Evolutionary conservation across 2,797 vertebrate species (phyloP).

Genomic region (Mus minutoides): DNA sequence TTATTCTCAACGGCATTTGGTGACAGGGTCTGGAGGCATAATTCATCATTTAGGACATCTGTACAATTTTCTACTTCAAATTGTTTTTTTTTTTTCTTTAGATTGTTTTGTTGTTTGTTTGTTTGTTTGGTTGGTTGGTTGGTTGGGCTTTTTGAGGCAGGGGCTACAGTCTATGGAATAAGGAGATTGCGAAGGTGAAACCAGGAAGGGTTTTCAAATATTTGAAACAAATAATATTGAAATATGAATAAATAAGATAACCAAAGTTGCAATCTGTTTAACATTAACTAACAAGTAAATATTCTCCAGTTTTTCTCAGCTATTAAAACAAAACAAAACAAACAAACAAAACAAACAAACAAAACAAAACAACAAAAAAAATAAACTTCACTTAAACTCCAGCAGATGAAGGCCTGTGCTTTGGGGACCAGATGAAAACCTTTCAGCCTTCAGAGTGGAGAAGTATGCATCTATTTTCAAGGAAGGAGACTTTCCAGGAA

Average conservation of each 20-base stretch:
- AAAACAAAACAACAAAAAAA: neutral
- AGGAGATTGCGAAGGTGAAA: neutral
- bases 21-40: neutral
- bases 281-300: too few species aligned
- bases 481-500: slow-evolving; percentile 59
- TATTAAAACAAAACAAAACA: neutral
- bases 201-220: neutral
- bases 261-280: slow-evolving; percentile 50
- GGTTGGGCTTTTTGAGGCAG: neutral
- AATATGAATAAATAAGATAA: neutral
- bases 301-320: too few species aligned
- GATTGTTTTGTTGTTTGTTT: neutral
- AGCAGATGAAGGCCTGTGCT: slow-evolving; percentile 65
- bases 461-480: slow-evolving; percentile 74
- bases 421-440: slow-evolving; percentile 72
- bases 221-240: too few species aligned
- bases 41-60: slow-evolving; percentile 11
- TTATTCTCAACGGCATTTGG: neutral
- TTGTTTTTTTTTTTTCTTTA: neutral
- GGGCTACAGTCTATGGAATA: too few species aligned
- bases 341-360: neutral
- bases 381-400: slow-evolving; percentile 52
- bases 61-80: neutral
- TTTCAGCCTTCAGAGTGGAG: slow-evolving; percentile 70
- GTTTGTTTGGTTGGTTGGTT: too few species aligned